Evolutionary conservation across 1,140 invertebrate genomes (phyloP).

Genomic region (Popillia japonica): DNA sequence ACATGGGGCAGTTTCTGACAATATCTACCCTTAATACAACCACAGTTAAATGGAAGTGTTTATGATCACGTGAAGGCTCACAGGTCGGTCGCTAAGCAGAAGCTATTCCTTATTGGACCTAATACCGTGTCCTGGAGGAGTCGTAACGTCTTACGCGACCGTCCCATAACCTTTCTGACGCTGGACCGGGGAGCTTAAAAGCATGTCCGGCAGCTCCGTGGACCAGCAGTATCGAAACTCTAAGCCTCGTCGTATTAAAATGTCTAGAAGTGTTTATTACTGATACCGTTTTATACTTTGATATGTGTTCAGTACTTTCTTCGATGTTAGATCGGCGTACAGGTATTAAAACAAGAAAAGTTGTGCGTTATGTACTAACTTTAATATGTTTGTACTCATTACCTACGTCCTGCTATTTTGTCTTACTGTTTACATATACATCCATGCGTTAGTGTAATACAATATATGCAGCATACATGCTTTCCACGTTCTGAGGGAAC

Average conservation of each 20-base stretch:
- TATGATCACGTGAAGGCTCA: slow-evolving; percentile 39
- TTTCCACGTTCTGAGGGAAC: too few relatives aligned
- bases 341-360: neutral
- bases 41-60: slow-evolving; percentile 41
- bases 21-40: slow-evolving; percentile 39
- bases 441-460: too few relatives aligned
- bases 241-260: slow-evolving; percentile 36
- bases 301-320: neutral
- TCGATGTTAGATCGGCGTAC: neutral
- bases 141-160: slow-evolving; percentile 45
- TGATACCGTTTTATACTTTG: slow-evolving; percentile 15
- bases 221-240: slow-evolving; percentile 9
- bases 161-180: slow-evolving; percentile 5
- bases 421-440: too few relatives aligned
- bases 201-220: neutral
- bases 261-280: slow-evolving; percentile 32
- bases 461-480: too few relatives aligned
- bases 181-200: slow-evolving; percentile 19
- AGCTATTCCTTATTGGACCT: slow-evolving; percentile 50
- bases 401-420: too few relatives aligned
- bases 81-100: slow-evolving; percentile 45
- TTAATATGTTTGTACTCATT: too few relatives aligned
- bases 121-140: slow-evolving; percentile 48
- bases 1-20: slow-evolving; percentile 37
- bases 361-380: neutral